A percentile compares a stretch with the other conserved stretches of the same genome.
Conservation (phyloP, 2,888 invertebrate species). For the Conops quadrifasciatus region DNA sequence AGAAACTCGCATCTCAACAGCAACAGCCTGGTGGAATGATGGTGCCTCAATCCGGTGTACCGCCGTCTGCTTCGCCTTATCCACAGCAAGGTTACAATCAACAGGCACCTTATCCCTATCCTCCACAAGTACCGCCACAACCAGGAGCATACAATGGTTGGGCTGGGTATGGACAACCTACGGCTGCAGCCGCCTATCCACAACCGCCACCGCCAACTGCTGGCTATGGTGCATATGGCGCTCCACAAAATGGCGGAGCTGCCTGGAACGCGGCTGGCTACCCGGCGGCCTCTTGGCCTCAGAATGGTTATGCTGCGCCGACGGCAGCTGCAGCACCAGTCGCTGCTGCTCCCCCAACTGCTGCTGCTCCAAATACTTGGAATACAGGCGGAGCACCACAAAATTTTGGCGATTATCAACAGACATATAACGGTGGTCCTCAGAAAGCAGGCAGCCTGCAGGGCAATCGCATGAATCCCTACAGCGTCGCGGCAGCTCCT, state of each 20-base stretch:
- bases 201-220: slow-evolving; percentile 51
- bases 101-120: slow-evolving; percentile 62
- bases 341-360: slow-evolving; percentile 43
- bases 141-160: slow-evolving; percentile 49
- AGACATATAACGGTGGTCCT: slow-evolving; percentile 83
- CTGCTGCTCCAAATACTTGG: slow-evolving; percentile 45
- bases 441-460: slow-evolving; percentile 76
- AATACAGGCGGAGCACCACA: slow-evolving; percentile 46
- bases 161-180: slow-evolving; percentile 53
- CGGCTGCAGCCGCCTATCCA: slow-evolving; percentile 49
- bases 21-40: slow-evolving; percentile 36
- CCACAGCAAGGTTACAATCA: slow-evolving; percentile 44
- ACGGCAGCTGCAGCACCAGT: slow-evolving; percentile 45
- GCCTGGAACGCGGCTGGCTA: slow-evolving; percentile 43
- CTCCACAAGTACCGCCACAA: slow-evolving; percentile 47
- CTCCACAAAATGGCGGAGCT: slow-evolving; percentile 45
- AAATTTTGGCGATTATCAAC: slow-evolving; percentile 75
- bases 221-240: slow-evolving; percentile 44
- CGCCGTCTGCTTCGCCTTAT: slow-evolving; percentile 34
- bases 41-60: slow-evolving; percentile 22
- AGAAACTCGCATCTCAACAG: slow-evolving; percentile 48
- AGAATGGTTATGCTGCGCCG: slow-evolving; percentile 45
- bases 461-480: slow-evolving; percentile 76
- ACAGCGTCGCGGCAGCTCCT: slow-evolving; percentile 54
- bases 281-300: slow-evolving; percentile 43